Evolutionary conservation across 2,888 invertebrate genomes (phyloP).

Genomic region (Drosophila vallismaia): DNA sequence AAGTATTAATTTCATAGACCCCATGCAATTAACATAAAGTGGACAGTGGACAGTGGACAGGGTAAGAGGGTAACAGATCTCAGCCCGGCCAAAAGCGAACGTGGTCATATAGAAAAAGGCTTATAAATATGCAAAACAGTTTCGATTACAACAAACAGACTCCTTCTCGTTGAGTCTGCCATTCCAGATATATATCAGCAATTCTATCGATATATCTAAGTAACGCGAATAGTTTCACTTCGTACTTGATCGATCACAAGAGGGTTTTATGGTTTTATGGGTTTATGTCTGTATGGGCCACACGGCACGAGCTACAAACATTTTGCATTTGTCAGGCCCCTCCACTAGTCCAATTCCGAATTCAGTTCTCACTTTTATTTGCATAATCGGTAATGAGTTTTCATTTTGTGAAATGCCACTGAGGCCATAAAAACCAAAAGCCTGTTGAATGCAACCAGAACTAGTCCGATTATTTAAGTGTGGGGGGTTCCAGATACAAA

Average conservation of each 20-base stretch:
- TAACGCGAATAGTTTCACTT: constrained; percentile 48
- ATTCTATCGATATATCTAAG: constrained; percentile 37
- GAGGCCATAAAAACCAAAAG: constrained; percentile 55
- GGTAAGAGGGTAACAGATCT: constrained; percentile 21
- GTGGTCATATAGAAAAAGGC: constrained; percentile 31
- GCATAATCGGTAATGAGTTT: constrained; percentile 61
- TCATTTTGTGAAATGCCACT: constrained; percentile 59
- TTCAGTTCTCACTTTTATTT: constrained; percentile 37
- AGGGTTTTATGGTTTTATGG: constrained; percentile 23
- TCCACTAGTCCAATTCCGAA: background rate
- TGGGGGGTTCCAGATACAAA: constrained; percentile 14
- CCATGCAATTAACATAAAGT: constrained; percentile 71
- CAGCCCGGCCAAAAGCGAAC: background rate
- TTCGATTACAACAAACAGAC: constrained; percentile 59
- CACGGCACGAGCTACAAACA: constrained; percentile 63
- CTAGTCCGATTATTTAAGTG: constrained; percentile 16
- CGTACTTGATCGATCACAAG: constrained; percentile 45
- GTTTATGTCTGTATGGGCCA: constrained; percentile 25
- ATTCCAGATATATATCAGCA: constrained; percentile 30
- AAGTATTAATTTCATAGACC: constrained; percentile 77
- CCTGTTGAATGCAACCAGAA: constrained; percentile 46
- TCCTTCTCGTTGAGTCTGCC: constrained; percentile 24
- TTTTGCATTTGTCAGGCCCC: constrained; percentile 41
- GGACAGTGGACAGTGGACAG: constrained; percentile 33
- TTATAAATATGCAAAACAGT: constrained; percentile 76